Conservation (phyloP, 2,113 vertebrate species). For the Pandion haliaetus region DNA sequence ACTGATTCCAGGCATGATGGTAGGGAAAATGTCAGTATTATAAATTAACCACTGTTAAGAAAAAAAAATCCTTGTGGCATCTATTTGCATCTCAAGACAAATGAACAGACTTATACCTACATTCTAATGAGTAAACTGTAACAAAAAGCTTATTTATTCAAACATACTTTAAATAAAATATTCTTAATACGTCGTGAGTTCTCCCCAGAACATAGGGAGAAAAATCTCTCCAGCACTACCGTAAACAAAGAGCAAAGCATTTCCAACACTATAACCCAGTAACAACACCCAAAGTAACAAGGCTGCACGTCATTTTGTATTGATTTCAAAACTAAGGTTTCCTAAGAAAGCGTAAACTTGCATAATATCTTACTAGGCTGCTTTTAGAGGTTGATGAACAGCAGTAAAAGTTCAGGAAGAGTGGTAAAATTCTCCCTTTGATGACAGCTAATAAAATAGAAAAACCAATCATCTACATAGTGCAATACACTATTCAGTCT, state of each 20-base stretch:
- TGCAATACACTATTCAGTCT: not conserved
- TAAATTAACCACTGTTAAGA: not conserved
- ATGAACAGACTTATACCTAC: not conserved
- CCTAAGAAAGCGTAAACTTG: not conserved
- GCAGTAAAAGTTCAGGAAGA: not conserved
- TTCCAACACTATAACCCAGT: not conserved
- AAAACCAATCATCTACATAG: not conserved
- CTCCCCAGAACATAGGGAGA: not conserved
- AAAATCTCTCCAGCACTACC: not conserved
- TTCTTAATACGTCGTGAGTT: not conserved
- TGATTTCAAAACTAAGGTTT: not conserved
- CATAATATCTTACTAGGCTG: not conserved
- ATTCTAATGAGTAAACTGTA: conserved; percentile 16
- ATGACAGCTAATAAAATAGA: not conserved
- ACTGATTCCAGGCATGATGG: not conserved
- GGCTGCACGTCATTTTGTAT: not conserved
- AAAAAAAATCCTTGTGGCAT: not conserved
- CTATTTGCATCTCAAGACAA: not conserved
- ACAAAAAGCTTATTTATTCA: not conserved
- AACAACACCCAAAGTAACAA: not conserved
- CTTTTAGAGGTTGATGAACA: not conserved
- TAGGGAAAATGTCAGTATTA: not conserved
- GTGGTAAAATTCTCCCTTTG: not conserved
- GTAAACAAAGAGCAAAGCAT: not conserved
- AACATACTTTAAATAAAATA: not conserved